Percentiles rank a stretch among this genome's conserved stretches.
Conservation (phyloP, 2,113 vertebrate species). For the Coptodon rendalli region DNA sequence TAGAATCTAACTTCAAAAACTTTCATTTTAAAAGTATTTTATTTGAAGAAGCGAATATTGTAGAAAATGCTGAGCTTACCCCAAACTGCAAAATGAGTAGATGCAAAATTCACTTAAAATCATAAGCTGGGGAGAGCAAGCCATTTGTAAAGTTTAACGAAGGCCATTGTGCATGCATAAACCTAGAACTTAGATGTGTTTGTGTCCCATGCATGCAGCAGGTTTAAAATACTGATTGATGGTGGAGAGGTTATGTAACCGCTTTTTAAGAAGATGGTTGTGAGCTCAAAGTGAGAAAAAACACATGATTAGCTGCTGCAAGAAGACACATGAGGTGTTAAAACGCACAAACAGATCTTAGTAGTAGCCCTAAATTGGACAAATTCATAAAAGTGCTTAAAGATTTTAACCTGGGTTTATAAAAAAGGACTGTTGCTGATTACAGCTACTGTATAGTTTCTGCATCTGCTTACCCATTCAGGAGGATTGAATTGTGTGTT, state of each 20-base stretch:
- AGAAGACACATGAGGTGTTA: not conserved
- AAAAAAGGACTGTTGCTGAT: not conserved
- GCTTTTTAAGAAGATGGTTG: not conserved
- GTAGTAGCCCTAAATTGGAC: not conserved
- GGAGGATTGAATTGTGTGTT: not conserved
- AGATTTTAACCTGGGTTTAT: not conserved
- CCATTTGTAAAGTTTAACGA: not conserved
- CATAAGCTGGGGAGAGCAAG: not conserved
- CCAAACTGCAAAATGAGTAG: not conserved
- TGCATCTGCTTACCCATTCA: not conserved
- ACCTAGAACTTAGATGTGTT: not conserved
- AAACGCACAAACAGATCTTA: not conserved
- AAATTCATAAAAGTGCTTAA: not conserved
- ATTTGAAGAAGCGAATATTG: not conserved
- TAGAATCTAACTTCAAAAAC: not conserved
- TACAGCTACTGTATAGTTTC: not conserved
- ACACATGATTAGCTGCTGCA: not conserved
- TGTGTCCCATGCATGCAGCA: not conserved
- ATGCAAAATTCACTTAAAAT: not conserved
- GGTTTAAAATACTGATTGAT: not conserved
- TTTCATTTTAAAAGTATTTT: not conserved
- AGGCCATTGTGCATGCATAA: not conserved
- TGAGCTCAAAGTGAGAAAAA: not conserved
- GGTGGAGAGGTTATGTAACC: not conserved
- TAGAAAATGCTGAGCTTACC: not conserved